phyloP scores from a whole-genome alignment of 1,140 invertebrate species.

The Apis florea region DNA sequence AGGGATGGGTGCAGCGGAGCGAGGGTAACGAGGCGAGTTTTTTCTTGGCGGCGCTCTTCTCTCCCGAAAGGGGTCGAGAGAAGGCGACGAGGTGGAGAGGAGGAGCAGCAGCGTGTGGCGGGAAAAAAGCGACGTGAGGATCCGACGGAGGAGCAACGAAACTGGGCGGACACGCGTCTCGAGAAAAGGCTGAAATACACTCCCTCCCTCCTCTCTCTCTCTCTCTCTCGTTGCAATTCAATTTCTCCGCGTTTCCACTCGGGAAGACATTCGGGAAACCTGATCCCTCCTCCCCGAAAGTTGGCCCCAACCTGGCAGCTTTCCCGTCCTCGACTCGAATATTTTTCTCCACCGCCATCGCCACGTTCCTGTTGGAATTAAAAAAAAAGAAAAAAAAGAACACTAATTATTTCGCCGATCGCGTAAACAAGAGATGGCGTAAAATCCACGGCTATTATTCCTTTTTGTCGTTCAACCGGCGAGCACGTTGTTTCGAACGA shows the following conservation, averaged over 20 bases:
- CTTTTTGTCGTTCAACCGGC: not conserved
- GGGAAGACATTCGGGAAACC: constrained; percentile 53
- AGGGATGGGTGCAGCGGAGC: not conserved
- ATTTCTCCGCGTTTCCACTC: constrained; percentile 68
- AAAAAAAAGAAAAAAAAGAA: too few species aligned
- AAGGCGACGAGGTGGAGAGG: not conserved
- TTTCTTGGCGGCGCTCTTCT: constrained; percentile 29
- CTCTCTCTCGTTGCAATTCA: constrained; percentile 66
- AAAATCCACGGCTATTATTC: not conserved
- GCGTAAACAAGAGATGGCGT: constrained; percentile 46
- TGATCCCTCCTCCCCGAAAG: constrained; percentile 45
- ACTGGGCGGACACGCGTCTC: not conserved
- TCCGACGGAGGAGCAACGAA: constrained; percentile 58
- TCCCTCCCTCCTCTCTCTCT: too few species aligned
- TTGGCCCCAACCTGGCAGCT: constrained; percentile 59
- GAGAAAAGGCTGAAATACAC: constrained; percentile 43
- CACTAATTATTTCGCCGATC: constrained; percentile 56
- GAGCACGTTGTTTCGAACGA: constrained; percentile 24
- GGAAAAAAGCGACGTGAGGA: constrained; percentile 73
- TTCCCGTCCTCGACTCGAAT: constrained; percentile 54
- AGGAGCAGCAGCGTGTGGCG: too few species aligned
- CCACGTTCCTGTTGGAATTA: constrained; percentile 5
- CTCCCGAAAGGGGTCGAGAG: constrained; percentile 39
- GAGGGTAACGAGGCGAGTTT: constrained; percentile 40
- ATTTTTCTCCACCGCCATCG: constrained; percentile 25